Evolutionary conservation across 2,888 invertebrate species (phyloP), one percentile per base, ranked within the genome.

Genomic region (Nematopogon swammerdamellus): DNA sequence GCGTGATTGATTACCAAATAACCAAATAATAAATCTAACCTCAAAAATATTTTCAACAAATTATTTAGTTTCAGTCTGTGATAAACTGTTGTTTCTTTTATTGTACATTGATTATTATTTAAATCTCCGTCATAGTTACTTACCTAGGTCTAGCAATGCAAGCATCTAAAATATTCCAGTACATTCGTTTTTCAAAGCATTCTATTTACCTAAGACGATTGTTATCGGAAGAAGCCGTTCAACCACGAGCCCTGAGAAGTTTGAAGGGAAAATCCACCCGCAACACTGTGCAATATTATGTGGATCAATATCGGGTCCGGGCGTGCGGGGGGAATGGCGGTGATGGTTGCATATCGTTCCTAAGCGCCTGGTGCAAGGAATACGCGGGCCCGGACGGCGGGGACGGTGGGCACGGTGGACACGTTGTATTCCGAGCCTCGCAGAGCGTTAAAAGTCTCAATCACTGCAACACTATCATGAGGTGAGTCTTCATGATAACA

Each of bases 351-450:
- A 85, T 96, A 50, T 92, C 95, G 0, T 96, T 99, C 65, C 72
- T 94, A 5, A 86, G 87, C 53, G 74, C 87, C 8, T 93, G 87
- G 83, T 81, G 83, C 49, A 95, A 95, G 60, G 96, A 95, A 54
- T 83, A 82, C 51, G 98, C 94, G 0, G 97, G 97, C 0, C 97
- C 97, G 0, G 93, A 95, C 68, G 97, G 97, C 0, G 98, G 97
- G 0, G 95, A 98, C 68, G 99, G 98, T 0, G 99, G 99, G 0
- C 85, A 92, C 63, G 97, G 97, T 0, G 97, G 94, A 0, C 97
- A 98, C 73, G 89, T 98, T 1, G 84, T 97, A 50, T 90, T 97
- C 0, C 62, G 74, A 86, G 90, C 92, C 0, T 80, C 84, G 0
- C 67, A 69, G 25, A 80, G 87, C 49, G 79, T 88, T 1, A 89